Percentiles rank a stretch among this genome's conserved stretches.
These are phyloP conservation scores for Lumbricus terrestris DNA, from an alignment of 2,888 invertebrate species.

Conservation along the genomic window DNA sequence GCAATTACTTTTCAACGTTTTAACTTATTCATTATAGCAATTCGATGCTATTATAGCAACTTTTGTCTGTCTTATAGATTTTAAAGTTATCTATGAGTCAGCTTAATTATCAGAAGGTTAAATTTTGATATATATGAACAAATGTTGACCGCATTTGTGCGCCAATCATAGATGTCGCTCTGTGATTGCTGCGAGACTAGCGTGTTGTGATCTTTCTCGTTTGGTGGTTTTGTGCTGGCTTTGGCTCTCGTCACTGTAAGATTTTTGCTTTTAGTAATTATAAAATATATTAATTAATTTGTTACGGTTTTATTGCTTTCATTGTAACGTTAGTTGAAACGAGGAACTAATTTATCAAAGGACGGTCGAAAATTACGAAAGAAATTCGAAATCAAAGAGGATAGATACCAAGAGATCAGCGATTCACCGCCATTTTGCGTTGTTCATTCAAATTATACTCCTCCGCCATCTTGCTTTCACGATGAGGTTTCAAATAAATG, in stretches of 20 bases:
- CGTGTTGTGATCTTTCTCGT: not conserved
- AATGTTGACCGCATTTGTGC: not conserved
- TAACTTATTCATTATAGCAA: not conserved
- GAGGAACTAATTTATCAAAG: not conserved
- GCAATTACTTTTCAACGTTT: not conserved
- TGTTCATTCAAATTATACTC: not conserved
- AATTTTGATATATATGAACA: not conserved
- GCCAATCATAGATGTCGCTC: slow-evolving; percentile 3
- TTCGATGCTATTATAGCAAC: no score
- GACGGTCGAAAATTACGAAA: not conserved
- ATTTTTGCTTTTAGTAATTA: slow-evolving; percentile 3
- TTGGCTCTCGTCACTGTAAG: not conserved
- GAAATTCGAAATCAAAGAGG: slow-evolving; percentile 3
- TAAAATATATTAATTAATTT: not conserved
- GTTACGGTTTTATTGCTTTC: not conserved
- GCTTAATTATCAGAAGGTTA: not conserved
- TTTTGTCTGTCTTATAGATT: not conserved
- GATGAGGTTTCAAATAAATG: not conserved
- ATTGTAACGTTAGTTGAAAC: not conserved
- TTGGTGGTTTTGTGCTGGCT: not conserved
- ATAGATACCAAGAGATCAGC: slow-evolving; percentile 3
- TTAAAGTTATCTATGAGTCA: not conserved
- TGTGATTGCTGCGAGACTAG: not conserved
- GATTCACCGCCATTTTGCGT: not conserved
- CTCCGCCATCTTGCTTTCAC: not conserved